Percentiles rank a stretch among this genome's conserved stretches.
These are phyloP conservation scores for Mythimna loreyi DNA, from an alignment of 2,888 invertebrate species.

Conservation along the genomic window DNA sequence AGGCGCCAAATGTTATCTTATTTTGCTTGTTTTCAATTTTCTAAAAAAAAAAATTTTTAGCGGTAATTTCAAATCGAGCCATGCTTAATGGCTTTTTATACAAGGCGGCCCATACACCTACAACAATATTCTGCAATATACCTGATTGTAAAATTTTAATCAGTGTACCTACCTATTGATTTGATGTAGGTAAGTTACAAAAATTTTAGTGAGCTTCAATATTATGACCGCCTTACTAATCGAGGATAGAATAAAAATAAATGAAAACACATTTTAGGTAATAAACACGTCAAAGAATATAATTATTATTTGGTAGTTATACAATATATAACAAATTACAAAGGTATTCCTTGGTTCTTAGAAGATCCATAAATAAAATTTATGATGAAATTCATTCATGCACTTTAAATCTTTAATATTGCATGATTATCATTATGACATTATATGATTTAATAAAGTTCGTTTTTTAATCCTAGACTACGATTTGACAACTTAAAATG, in stretches of 20 bases:
- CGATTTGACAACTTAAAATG: too few relatives aligned
- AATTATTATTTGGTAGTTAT: constrained; percentile 33
- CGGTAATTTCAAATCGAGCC: background rate
- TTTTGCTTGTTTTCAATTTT: background rate
- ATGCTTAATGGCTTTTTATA: too few relatives aligned
- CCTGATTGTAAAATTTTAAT: too few relatives aligned
- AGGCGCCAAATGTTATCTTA: background rate
- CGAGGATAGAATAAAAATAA: background rate
- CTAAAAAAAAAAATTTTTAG: background rate
- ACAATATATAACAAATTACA: constrained; percentile 30
- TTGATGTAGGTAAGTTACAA: too few relatives aligned
- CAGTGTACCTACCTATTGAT: too few relatives aligned
- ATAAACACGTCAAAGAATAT: constrained; percentile 25
- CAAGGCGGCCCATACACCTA: too few relatives aligned
- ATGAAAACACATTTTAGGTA: constrained; percentile 6
- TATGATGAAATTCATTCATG: constrained; percentile 4
- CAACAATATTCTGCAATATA: too few relatives aligned
- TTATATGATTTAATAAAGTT: too few relatives aligned
- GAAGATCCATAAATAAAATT: background rate
- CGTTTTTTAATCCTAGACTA: too few relatives aligned
- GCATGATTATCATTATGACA: background rate
- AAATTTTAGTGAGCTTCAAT: too few relatives aligned
- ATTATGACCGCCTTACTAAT: too few relatives aligned
- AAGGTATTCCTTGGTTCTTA: constrained; percentile 2
- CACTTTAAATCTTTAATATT: background rate